phyloP scores from a whole-genome alignment of 1,140 invertebrate species.

The Drosophila triauraria region DNA sequence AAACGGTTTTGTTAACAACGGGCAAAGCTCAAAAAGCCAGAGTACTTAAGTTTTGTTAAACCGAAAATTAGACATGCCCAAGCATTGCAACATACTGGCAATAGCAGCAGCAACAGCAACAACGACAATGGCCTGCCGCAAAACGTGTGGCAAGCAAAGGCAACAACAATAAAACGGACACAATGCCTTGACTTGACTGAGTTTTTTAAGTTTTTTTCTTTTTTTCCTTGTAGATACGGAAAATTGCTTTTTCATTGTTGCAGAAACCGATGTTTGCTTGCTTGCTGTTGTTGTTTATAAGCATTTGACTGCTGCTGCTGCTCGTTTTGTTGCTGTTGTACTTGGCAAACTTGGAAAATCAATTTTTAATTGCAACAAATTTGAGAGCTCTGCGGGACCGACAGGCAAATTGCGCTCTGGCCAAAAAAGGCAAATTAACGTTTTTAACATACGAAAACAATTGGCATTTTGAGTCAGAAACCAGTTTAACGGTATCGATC shows the following conservation, averaged over 20 bases:
- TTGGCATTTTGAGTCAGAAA: slow-evolving; percentile 70
- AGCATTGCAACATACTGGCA: slow-evolving; percentile 71
- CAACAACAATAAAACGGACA: slow-evolving; percentile 53
- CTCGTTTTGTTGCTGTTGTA: slow-evolving; percentile 18
- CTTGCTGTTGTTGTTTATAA: slow-evolving; percentile 50
- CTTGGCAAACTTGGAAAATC: slow-evolving; percentile 70
- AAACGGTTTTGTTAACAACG: slow-evolving; percentile 65
- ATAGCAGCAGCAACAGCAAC: slow-evolving; percentile 40
- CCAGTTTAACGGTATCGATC: slow-evolving; percentile 68
- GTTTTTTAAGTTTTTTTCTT: slow-evolving; percentile 48
- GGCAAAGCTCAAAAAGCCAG: slow-evolving; percentile 61
- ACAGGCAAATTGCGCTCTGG: slow-evolving; percentile 71
- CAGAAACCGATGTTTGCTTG: slow-evolving; percentile 57
- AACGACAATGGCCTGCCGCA: slow-evolving; percentile 60
- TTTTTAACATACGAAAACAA: slow-evolving; percentile 44
- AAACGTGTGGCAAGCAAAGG: slow-evolving; percentile 75
- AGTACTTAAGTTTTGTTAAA: slow-evolving; percentile 80
- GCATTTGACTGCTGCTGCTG: slow-evolving; percentile 64
- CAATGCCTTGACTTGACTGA: slow-evolving; percentile 81
- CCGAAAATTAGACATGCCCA: slow-evolving; percentile 80
- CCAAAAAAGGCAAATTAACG: slow-evolving; percentile 74
- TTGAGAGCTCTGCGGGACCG: slow-evolving; percentile 67
- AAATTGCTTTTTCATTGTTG: slow-evolving; percentile 80
- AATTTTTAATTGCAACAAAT: slow-evolving; percentile 81
- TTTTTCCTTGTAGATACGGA: slow-evolving; percentile 54